Conservation (phyloP, 2,888 invertebrate species). For the Morpho helenor region DNA sequence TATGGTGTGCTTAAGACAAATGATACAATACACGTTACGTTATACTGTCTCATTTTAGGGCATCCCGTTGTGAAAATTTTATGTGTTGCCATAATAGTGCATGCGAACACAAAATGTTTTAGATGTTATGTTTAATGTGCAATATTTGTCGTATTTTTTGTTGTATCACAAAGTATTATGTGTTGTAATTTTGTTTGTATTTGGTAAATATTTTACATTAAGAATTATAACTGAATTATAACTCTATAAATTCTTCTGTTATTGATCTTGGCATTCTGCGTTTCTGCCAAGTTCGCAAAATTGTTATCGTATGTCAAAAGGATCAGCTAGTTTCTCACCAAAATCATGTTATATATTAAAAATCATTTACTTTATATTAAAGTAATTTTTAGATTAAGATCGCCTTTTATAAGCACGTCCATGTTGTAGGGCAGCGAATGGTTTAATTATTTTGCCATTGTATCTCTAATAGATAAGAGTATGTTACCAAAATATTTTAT, state of each 20-base stretch:
- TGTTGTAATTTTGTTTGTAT: neutral
- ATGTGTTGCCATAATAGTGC: slow-evolving; percentile 11
- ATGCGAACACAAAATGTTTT: slow-evolving; percentile 4
- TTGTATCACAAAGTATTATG: neutral
- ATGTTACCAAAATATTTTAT: slow-evolving; percentile 40
- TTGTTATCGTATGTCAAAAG: neutral
- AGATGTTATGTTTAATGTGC: neutral
- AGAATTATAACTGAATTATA: neutral
- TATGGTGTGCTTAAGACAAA: too few relatives aligned
- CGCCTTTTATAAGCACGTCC: slow-evolving; percentile 64
- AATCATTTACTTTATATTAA: slow-evolving; percentile 60
- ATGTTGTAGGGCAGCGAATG: slow-evolving; percentile 53
- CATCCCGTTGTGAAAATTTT: neutral
- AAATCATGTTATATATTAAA: slow-evolving; percentile 17
- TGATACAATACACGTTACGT: slow-evolving; percentile 33
- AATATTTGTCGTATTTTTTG: neutral
- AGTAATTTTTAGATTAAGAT: slow-evolving; percentile 57
- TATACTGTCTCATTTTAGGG: slow-evolving; percentile 41
- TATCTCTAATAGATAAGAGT: slow-evolving; percentile 35
- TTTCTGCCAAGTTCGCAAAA: neutral
- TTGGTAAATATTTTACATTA: neutral
- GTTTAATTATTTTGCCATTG: slow-evolving; percentile 42
- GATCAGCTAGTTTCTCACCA: slow-evolving; percentile 24
- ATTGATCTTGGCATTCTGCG: neutral
- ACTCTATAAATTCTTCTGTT: neutral